These are phyloP conservation scores for Thymelicus lineola DNA, from an alignment of 2,888 invertebrate species.

Conservation along the genomic window DNA sequence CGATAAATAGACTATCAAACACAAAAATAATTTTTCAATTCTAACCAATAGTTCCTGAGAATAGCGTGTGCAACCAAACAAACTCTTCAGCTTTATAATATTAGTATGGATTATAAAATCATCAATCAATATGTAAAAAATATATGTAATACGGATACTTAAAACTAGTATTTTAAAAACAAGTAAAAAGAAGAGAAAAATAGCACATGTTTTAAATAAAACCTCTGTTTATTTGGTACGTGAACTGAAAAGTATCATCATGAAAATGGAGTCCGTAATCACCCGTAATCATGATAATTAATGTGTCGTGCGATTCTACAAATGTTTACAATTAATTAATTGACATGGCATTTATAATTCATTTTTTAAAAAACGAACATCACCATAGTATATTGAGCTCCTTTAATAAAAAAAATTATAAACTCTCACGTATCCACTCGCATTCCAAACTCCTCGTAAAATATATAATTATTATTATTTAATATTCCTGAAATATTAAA, in stretches of 20 bases:
- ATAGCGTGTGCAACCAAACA: too few species aligned
- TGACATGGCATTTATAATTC: neutral
- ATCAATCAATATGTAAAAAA: too few species aligned
- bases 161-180: neutral
- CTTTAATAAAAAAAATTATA: too few species aligned
- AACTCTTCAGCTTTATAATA: too few species aligned
- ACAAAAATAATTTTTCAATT: too few species aligned
- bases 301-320: slow-evolving; percentile 1
- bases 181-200: neutral
- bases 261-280: slow-evolving; percentile 3
- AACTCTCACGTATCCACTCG: too few species aligned
- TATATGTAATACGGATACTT: neutral
- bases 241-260: neutral
- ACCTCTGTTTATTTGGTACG: neutral
- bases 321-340: slow-evolving; percentile 29
- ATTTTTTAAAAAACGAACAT: neutral
- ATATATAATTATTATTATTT: too few species aligned
- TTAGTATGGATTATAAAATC: too few species aligned
- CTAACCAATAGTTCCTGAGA: too few species aligned
- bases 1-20: too few species aligned
- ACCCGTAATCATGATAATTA: slow-evolving; percentile 17
- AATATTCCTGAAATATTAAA: too few species aligned
- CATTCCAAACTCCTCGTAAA: too few species aligned
- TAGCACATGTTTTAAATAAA: neutral
- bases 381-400: neutral